These are phyloP conservation scores for Fragariocoptes setiger DNA, from an alignment of 1,140 invertebrate genomes.

Conservation along the genomic window DNA sequence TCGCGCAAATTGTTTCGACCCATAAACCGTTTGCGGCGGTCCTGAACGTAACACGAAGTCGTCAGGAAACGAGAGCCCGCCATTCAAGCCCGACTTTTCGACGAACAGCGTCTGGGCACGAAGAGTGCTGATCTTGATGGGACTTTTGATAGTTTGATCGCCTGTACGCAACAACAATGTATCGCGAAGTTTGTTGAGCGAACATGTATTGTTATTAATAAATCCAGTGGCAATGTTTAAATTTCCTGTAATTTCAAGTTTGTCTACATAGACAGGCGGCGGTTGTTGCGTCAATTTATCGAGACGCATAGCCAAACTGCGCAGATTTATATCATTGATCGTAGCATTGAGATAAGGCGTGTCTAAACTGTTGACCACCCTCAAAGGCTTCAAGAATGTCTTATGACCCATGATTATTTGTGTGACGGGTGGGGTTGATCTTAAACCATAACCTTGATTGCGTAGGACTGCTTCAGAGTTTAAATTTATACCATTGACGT, in stretches of 20 bases:
- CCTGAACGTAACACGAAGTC: neutral
- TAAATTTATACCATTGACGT: conserved; percentile 1
- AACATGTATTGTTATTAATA: neutral
- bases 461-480: neutral
- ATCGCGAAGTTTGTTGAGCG: neutral
- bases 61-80: neutral
- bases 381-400: neutral
- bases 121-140: neutral
- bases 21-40: neutral
- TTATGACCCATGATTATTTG: neutral
- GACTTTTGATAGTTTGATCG: neutral
- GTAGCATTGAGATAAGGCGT: neutral
- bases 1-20: neutral
- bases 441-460: neutral
- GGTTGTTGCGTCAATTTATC: neutral
- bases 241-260: neutral
- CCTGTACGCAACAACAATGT: neutral
- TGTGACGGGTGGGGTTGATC: neutral
- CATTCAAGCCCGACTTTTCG: too few species aligned
- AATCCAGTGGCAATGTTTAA: neutral
- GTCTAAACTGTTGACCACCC: neutral
- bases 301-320: neutral
- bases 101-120: neutral
- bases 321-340: neutral
- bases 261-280: neutral